phyloP scores from a whole-genome alignment of 2,888 invertebrate genomes.

The Caenorhabditis sp. region DNA sequence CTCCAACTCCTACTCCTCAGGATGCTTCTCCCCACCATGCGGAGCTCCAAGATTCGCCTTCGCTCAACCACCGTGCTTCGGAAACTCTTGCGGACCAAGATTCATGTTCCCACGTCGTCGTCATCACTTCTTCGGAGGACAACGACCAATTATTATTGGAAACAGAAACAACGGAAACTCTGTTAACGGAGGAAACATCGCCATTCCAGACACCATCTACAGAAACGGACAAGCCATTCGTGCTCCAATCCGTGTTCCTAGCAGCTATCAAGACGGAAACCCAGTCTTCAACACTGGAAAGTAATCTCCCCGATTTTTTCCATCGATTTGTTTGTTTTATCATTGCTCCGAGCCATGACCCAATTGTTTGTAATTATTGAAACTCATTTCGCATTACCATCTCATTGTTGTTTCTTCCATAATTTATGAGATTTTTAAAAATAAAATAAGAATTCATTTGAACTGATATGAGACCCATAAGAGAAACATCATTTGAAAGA shows the following conservation, averaged over 20 bases:
- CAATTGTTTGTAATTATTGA: constrained; percentile 60
- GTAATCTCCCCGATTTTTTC: constrained; percentile 20
- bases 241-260: constrained; percentile 58
- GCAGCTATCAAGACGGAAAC: constrained; percentile 62
- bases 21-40: constrained; percentile 58
- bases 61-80: constrained; percentile 59
- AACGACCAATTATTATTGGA: constrained; percentile 46
- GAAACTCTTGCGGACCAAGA: constrained; percentile 49
- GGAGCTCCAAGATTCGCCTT: constrained; percentile 47
- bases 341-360: constrained; percentile 6
- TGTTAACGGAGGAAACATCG: constrained; percentile 33
- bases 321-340: neutral
- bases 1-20: constrained; percentile 22
- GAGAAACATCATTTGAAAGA: constrained; percentile 30
- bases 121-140: constrained; percentile 49
- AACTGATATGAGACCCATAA: constrained; percentile 30
- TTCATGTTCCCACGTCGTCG: constrained; percentile 56
- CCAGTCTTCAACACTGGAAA: constrained; percentile 58
- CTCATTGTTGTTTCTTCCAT: constrained; percentile 43
- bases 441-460: constrained; percentile 26
- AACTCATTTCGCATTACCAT: constrained; percentile 22
- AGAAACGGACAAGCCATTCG: constrained; percentile 43
- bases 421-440: constrained; percentile 57
- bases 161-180: constrained; percentile 45
- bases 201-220: constrained; percentile 58